A percentile compares a stretch with the other conserved stretches of the same genome.
phyloP scores from a whole-genome alignment of 2,888 invertebrate genomes.

The Drosophila pseudotakahashii region DNA sequence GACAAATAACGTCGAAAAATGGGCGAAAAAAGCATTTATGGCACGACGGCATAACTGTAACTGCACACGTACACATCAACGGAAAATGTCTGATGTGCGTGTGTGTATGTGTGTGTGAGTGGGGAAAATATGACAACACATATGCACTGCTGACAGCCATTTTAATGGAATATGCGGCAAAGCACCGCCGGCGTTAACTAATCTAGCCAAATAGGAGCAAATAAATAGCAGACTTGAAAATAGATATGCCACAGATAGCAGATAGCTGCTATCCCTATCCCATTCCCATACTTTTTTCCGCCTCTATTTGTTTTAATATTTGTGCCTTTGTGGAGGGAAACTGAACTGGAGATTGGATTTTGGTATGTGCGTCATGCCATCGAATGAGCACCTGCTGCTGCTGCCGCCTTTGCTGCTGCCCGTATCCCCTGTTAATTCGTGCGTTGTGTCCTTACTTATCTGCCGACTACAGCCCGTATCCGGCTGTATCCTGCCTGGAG shows the following conservation, averaged over 20 bases:
- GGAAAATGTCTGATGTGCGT: no score
- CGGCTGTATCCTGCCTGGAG: slow-evolving; percentile 30
- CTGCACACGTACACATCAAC: slow-evolving; percentile 48
- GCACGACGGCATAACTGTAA: slow-evolving; percentile 59
- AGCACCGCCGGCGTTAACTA: slow-evolving; percentile 53
- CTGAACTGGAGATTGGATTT: slow-evolving; percentile 37
- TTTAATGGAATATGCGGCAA: slow-evolving; percentile 76
- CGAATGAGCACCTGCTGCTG: slow-evolving; percentile 65
- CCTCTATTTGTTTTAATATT: slow-evolving; percentile 50
- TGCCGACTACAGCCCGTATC: slow-evolving; percentile 45
- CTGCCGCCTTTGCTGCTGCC: slow-evolving; percentile 51
- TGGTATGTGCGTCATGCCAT: slow-evolving; percentile 69
- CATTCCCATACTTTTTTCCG: slow-evolving; percentile 16
- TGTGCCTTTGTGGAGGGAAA: slow-evolving; percentile 28
- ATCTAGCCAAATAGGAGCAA: slow-evolving; percentile 34
- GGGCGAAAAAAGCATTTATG: slow-evolving; percentile 55
- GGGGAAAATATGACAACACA: slow-evolving; percentile 70
- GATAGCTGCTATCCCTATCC: neutral
- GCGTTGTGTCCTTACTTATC: slow-evolving; percentile 61
- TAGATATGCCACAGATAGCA: slow-evolving; percentile 24
- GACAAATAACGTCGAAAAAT: slow-evolving; percentile 60
- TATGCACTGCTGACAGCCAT: slow-evolving; percentile 72
- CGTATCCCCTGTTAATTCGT: slow-evolving; percentile 70
- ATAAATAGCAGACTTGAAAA: slow-evolving; percentile 45
- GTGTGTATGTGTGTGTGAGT: slow-evolving; percentile 19